Evolutionary conservation across 1,140 invertebrate genomes (phyloP).

Genomic region (Bombus superbus): DNA sequence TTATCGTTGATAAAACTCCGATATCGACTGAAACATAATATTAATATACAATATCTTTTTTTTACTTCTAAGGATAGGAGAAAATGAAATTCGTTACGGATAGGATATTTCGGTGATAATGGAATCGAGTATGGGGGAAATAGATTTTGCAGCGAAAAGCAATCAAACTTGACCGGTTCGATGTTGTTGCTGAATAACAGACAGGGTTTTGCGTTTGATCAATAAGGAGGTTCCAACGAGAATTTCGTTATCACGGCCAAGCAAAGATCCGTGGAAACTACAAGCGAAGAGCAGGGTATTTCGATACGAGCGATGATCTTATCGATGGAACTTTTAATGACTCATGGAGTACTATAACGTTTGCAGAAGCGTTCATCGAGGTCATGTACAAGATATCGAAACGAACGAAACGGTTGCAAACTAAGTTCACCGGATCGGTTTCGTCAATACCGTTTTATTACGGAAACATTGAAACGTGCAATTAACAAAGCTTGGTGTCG

Average conservation of each 20-base stretch:
- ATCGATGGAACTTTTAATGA: slow-evolving; percentile 29
- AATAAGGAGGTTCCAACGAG: slow-evolving; percentile 17
- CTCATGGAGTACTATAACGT: slow-evolving; percentile 3
- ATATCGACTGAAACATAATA: not conserved
- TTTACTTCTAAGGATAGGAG: too few relatives aligned
- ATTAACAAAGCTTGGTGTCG: not conserved
- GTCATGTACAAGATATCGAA: slow-evolving; percentile 19
- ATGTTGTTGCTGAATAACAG: slow-evolving; percentile 2
- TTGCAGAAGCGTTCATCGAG: slow-evolving; percentile 1
- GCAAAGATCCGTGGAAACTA: slow-evolving; percentile 23
- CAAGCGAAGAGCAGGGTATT: too few relatives aligned
- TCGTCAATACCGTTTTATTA: slow-evolving; percentile 10
- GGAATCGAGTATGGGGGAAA: not conserved
- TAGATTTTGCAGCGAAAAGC: not conserved
- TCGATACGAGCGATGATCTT: slow-evolving; percentile 15
- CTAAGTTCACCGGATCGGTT: not conserved
- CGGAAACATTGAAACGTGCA: not conserved
- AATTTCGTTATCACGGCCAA: slow-evolving; percentile 21
- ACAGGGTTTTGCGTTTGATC: slow-evolving; percentile 28
- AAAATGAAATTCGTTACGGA: not conserved
- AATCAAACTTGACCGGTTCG: slow-evolving; percentile 15
- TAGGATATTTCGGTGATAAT: not conserved
- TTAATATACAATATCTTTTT: not conserved
- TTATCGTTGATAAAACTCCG: not conserved
- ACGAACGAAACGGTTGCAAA: not conserved